phyloP scores from a whole-genome alignment of 1,140 invertebrate species.

The Penaeus vannamei region DNA sequence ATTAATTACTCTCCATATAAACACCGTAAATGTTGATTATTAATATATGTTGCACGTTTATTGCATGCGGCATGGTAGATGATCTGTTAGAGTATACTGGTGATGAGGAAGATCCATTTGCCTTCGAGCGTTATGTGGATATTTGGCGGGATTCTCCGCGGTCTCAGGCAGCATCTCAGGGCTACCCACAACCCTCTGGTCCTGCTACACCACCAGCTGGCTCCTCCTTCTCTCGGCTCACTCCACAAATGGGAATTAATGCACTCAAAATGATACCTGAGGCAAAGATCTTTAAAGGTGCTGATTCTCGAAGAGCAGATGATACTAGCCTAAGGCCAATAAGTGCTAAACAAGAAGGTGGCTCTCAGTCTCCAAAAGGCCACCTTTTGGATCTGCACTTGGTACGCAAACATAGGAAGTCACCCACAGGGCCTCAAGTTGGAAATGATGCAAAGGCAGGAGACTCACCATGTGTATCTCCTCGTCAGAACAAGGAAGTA shows the following conservation, averaged over 20 bases:
- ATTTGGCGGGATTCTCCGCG: constrained; percentile 52
- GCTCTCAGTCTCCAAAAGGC: constrained; percentile 52
- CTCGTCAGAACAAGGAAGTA: constrained; percentile 30
- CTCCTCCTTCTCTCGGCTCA: constrained; percentile 39
- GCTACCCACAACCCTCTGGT: constrained; percentile 46
- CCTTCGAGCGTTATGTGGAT: constrained; percentile 61
- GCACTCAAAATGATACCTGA: constrained; percentile 59
- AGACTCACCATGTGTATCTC: constrained; percentile 8
- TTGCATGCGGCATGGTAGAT: constrained; percentile 66
- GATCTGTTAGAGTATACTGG: constrained; percentile 64
- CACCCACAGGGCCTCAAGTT: too few relatives aligned
- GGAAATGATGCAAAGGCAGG: too few relatives aligned
- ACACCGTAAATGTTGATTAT: constrained; percentile 31
- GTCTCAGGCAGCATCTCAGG: constrained; percentile 29
- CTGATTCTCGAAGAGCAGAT: constrained; percentile 37
- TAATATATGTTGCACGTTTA: constrained; percentile 62
- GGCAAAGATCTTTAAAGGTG: constrained; percentile 42
- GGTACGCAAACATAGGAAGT: too few relatives aligned
- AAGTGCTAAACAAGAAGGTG: constrained; percentile 32
- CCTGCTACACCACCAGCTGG: constrained; percentile 43
- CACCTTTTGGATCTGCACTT: constrained; percentile 40
- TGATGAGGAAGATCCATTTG: constrained; percentile 61
- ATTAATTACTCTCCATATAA: constrained; percentile 16
- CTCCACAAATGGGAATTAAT: constrained; percentile 58
- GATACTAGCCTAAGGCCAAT: constrained; percentile 32